These are phyloP conservation scores for Arion vulgaris DNA, from an alignment of 1,140 invertebrate species.

Conservation along the genomic window DNA sequence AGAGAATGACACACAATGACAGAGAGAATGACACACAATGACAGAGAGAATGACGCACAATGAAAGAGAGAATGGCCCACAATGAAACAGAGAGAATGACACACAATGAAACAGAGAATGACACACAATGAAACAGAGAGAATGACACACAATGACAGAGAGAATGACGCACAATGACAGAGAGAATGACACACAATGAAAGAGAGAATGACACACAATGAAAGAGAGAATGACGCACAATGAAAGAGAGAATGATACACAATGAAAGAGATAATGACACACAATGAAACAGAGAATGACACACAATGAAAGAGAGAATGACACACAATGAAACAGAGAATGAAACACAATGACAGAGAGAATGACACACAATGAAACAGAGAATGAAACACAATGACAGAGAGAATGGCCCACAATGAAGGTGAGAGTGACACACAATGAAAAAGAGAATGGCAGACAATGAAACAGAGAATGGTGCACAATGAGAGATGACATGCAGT, in stretches of 20 bases:
- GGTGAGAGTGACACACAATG: background rate
- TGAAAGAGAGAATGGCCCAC: background rate
- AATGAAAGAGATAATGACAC: too few relatives aligned
- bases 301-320: too few relatives aligned
- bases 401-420: background rate
- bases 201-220: constrained; percentile 23
- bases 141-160: background rate
- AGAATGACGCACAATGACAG: background rate
- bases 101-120: too few relatives aligned
- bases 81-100: background rate
- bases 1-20: too few relatives aligned
- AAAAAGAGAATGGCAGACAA: background rate
- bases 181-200: background rate
- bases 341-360: background rate
- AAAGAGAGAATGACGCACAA: constrained; percentile 3
- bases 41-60: background rate
- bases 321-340: background rate
- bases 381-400: background rate
- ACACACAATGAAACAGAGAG: background rate
- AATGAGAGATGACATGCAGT: background rate
- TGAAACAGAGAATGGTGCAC: background rate
- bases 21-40: too few relatives aligned
- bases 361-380: background rate
- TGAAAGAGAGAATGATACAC: background rate
- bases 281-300: background rate